phyloP scores from a whole-genome alignment of 1,140 invertebrate species.

The Mizuhopecten yessoensis region DNA sequence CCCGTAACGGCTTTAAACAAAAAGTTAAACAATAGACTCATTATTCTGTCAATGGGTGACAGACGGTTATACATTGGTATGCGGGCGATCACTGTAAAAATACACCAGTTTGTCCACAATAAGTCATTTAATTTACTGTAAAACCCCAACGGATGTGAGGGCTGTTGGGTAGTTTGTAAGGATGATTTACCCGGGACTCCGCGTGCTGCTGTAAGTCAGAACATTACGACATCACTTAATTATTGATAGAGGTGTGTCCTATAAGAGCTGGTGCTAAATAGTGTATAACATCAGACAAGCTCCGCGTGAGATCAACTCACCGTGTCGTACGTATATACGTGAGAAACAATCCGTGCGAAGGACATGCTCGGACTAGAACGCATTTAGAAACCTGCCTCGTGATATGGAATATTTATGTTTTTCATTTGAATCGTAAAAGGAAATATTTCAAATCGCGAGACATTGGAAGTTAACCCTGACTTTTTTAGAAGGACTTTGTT shows the following conservation, averaged over 20 bases:
- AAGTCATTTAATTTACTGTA: no score
- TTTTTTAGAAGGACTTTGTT: no score
- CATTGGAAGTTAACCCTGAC: not conserved
- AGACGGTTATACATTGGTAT: not conserved
- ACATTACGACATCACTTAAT: not conserved
- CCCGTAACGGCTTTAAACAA: not conserved
- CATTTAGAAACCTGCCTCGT: not conserved
- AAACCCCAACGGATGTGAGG: not conserved
- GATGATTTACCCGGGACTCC: not conserved
- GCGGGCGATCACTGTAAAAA: no score
- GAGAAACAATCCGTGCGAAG: not conserved
- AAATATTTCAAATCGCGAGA: not conserved
- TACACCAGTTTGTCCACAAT: no score
- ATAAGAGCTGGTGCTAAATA: not conserved
- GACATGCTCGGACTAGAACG: not conserved
- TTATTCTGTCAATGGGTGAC: not conserved
- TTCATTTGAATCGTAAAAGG: not conserved
- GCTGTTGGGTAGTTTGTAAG: not conserved
- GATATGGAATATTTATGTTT: not conserved
- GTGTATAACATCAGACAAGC: not conserved
- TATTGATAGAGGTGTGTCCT: not conserved
- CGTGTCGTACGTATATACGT: constrained; percentile 9
- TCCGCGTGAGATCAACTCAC: not conserved
- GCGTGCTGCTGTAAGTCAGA: not conserved
- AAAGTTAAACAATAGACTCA: not conserved